These are phyloP conservation scores for Polypterus bichir DNA, from an alignment of 2,113 vertebrate species.

Conservation along the genomic window DNA sequence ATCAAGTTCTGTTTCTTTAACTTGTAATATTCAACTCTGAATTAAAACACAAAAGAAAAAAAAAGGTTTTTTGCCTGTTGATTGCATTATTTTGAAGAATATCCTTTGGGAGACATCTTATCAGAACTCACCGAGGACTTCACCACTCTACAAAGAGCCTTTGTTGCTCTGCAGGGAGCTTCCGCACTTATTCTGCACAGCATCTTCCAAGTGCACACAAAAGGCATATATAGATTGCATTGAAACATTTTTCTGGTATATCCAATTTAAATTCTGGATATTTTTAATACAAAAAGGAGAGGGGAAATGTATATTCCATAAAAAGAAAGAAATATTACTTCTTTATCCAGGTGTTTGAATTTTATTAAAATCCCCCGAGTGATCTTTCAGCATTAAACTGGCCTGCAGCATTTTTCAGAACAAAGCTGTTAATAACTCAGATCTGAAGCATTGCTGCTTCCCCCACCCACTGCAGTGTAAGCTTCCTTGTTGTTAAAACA, in stretches of 20 bases:
- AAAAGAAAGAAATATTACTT: conserved; percentile 10
- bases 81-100: conserved; percentile 1
- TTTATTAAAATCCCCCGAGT: background rate
- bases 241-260: conserved; percentile 26
- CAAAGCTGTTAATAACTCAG: background rate
- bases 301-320: conserved; percentile 6
- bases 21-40: background rate
- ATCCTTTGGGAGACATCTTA: conserved; percentile 14
- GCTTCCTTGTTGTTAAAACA: conserved; percentile 18
- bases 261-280: conserved; percentile 26
- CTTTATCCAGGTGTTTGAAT: conserved; percentile 2
- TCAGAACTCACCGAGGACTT: conserved; percentile 18
- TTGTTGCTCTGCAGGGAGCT: conserved; percentile 19
- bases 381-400: background rate
- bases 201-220: conserved; percentile 23
- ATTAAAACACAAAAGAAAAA: conserved; percentile 1
- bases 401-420: background rate
- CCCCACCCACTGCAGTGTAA: conserved; percentile 12
- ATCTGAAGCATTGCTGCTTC: too few relatives aligned
- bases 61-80: background rate
- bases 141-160: conserved; percentile 10
- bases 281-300: conserved; percentile 5
- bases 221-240: conserved; percentile 25
- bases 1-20: background rate
- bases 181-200: conserved; percentile 21